These are phyloP conservation scores for Mesoclemmys tuberculata DNA, from an alignment of 2,113 vertebrate genomes.

Conservation along the genomic window DNA sequence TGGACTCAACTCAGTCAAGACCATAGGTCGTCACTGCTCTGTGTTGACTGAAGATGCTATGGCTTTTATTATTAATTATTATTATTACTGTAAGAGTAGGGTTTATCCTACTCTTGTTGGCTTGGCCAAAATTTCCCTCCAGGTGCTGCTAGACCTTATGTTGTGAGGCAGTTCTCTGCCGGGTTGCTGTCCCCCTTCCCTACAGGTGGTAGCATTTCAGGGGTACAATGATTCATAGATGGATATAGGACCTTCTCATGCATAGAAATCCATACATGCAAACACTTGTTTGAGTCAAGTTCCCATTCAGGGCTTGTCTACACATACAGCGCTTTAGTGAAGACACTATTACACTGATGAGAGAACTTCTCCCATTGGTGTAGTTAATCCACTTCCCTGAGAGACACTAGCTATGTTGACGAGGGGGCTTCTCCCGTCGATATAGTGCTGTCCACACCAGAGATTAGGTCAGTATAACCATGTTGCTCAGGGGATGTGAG, in stretches of 20 bases:
- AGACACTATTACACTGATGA: too few relatives aligned
- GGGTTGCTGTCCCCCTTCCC: slow-evolving; percentile 50
- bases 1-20: background rate
- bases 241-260: slow-evolving; percentile 61
- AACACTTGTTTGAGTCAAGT: background rate
- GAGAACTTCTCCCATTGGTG: too few relatives aligned
- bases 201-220: background rate
- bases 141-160: background rate
- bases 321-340: too few relatives aligned
- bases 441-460: background rate
- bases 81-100: background rate
- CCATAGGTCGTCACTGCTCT: background rate
- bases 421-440: background rate
- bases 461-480: background rate
- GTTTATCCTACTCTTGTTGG: slow-evolving; percentile 32
- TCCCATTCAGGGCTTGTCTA: too few relatives aligned
- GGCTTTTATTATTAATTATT: background rate
- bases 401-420: too few relatives aligned
- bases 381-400: too few relatives aligned
- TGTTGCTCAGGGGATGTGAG: background rate
- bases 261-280: slow-evolving; percentile 55
- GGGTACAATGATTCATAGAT: background rate
- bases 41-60: slow-evolving; percentile 40
- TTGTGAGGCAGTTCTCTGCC: slow-evolving; percentile 61
- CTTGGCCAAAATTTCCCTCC: slow-evolving; percentile 22